Evolutionary conservation across 2,888 invertebrate species (phyloP).

Genomic region (Pachymerium ferrugineum): DNA sequence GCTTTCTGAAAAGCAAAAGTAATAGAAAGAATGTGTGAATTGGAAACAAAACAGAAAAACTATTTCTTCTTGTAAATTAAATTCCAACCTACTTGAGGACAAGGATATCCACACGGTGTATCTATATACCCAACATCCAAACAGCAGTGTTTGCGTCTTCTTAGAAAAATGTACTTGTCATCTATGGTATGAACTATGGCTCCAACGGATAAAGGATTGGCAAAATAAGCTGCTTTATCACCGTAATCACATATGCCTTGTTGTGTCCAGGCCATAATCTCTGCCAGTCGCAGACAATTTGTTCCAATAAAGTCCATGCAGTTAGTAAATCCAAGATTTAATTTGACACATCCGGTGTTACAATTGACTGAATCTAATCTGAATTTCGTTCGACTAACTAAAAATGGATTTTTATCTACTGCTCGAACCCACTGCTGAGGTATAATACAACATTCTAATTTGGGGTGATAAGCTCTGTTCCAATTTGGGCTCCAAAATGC

Average conservation of each 20-base stretch:
- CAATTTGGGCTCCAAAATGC: not conserved
- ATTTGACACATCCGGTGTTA: not conserved
- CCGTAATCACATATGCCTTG: slow-evolving; percentile 35
- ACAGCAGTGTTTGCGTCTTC: slow-evolving; percentile 46
- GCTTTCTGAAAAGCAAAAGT: not conserved
- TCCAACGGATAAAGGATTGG: slow-evolving; percentile 49
- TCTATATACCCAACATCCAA: not conserved
- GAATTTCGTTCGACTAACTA: not conserved
- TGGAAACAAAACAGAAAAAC: not conserved
- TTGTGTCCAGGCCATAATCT: not conserved
- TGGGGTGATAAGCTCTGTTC: not conserved
- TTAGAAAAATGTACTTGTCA: slow-evolving; percentile 44
- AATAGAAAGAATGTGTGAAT: too few relatives aligned
- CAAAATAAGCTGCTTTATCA: slow-evolving; percentile 45
- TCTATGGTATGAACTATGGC: slow-evolving; percentile 46
- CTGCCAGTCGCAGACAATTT: slow-evolving; percentile 43
- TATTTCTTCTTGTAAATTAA: not conserved
- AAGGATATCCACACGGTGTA: not conserved
- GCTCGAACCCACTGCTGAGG: not conserved
- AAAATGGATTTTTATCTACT: not conserved
- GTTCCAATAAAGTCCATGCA: slow-evolving; percentile 49
- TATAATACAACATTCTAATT: not conserved
- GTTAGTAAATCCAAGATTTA: slow-evolving; percentile 45
- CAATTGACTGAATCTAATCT: not conserved
- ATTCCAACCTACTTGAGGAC: not conserved